Conservation (phyloP, 1,140 invertebrate species). For the Apis mellifera region Amel_HAv3.1 CM009938.2:3859001-3859500, state of each 20-base stretch:
- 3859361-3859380: neutral
- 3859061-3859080: neutral
- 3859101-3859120: conserved; percentile 64
- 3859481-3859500: conserved; percentile 74
- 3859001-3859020: conserved; percentile 49
- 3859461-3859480: conserved; percentile 55
- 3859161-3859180: conserved; percentile 72
- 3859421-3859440: conserved; percentile 73
- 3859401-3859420: conserved; percentile 58
- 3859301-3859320: neutral
- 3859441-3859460: conserved; percentile 69
- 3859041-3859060: conserved; percentile 63
- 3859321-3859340: conserved; percentile 15
- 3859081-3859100: neutral
- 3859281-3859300: conserved; percentile 23
- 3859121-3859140: conserved; percentile 70
- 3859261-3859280: conserved; percentile 52
- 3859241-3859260: conserved; percentile 7
- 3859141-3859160: conserved; percentile 69
- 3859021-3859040: conserved; percentile 74
- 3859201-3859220: conserved; percentile 2
- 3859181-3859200: conserved; percentile 65
- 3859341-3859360: neutral
- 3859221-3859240: conserved; percentile 16
- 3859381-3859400: conserved; percentile 9